Evolutionary conservation across 2,113 vertebrate genomes (phyloP), one percentile per base, ranked within the genome.

Genomic region (Gila orcuttii): DNA sequence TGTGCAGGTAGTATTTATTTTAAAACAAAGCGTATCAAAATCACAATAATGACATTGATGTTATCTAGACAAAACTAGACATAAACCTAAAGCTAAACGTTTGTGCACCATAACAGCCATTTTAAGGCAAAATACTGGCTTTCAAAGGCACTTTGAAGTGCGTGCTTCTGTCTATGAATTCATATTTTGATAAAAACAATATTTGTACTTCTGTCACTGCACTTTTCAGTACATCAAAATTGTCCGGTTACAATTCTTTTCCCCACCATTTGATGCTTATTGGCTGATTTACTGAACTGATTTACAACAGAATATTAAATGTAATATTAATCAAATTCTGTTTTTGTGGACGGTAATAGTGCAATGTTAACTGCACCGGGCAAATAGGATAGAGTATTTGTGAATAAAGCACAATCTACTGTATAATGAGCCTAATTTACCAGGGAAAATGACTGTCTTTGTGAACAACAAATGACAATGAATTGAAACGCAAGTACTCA

Each of bases 11-110:
- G 68, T 55, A 86, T 87, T 87, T 89, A 84, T 86, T 89, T 86
- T 75, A 59, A 84, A 86, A 89, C 74, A 87, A 89, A 89, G 84
- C 19, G 42, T 89, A 89, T 86, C 84, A 89, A 89, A 89, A 86
- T 79, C 50, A 81, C 64, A 89, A 77, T 17, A 71, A 42, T 79
- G 69, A 52, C 80, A 85, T 33, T 71, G 69, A 82, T 83, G 64
- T 83, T 73, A 82, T 28, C 60, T 47, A 45, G 57, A 45, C 57
- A 64, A 64, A 23, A 80, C 62, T 50, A 86, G 57, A 83, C 79
- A 52, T 50, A 86, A 19, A 80, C 12, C 76, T 80, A 86, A 71
- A 50, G 71, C 84, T 87, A 86, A 81, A 84, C 21, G 68, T 50
- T 19, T 79, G 62, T 69, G 55, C 76, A 66, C 45, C 47, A 31